phyloP scores from a whole-genome alignment of 2,888 invertebrate genomes.

The Iphiclides podalirius region DNA sequence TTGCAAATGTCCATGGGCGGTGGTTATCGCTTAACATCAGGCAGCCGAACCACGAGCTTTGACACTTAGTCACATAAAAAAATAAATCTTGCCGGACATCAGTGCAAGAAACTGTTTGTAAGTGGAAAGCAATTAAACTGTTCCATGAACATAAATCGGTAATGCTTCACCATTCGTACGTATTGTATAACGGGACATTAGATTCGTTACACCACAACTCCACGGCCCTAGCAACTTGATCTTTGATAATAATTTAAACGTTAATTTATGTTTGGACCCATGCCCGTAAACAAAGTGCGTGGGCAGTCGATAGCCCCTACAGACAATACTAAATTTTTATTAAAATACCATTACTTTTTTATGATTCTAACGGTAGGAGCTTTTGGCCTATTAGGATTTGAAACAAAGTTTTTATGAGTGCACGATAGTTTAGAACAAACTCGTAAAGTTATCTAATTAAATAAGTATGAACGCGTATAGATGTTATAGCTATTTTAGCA shows the following conservation, averaged over 20 bases:
- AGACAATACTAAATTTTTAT: conserved; percentile 21
- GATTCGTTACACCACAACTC: conserved; percentile 13
- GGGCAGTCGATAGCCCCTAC: conserved; percentile 16
- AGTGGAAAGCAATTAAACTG: conserved; percentile 8
- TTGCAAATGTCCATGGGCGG: no score
- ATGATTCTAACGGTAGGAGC: conserved; percentile 23
- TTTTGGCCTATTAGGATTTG: conserved; percentile 14
- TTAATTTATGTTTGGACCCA: conserved; percentile 23
- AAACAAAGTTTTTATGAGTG: conserved; percentile 14
- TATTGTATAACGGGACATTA: conserved; percentile 18
- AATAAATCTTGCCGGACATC: no score
- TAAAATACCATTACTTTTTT: conserved; percentile 23
- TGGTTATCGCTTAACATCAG: no score
- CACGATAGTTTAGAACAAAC: conserved; percentile 16
- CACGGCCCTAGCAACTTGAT: conserved; percentile 21
- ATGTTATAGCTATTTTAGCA: no score
- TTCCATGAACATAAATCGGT: conserved; percentile 11
- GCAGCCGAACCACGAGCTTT: no score
- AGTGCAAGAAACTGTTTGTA: no score
- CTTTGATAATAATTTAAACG: conserved; percentile 21
- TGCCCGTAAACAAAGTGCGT: conserved; percentile 23
- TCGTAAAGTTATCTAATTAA: conserved; percentile 32
- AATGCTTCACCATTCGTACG: conserved; percentile 3
- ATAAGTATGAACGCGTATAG: conserved; percentile 12
- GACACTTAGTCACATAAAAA: no score